These are phyloP conservation scores for Sphenodon punctatus DNA, from an alignment of 2,797 vertebrate genomes.

Conservation along the genomic window DNA sequence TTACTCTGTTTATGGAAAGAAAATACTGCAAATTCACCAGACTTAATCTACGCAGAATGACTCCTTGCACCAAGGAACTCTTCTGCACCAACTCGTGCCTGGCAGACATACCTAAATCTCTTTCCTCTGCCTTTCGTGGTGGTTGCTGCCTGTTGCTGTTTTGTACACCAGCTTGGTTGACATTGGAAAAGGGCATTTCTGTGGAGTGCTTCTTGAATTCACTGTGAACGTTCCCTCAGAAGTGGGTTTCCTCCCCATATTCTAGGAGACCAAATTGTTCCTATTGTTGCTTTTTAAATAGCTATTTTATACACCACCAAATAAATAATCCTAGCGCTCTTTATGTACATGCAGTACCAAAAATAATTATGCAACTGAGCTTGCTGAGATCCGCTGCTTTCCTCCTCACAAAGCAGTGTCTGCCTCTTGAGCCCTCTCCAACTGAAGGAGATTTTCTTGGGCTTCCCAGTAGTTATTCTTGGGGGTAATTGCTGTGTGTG, in stretches of 20 bases:
- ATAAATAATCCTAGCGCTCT: neutral
- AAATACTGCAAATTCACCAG: slow-evolving; percentile 34
- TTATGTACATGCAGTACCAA: neutral
- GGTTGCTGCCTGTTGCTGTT: neutral
- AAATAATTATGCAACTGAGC: neutral
- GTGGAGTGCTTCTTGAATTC: slow-evolving; percentile 1
- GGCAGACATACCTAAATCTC: slow-evolving; percentile 10
- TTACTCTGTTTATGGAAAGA: slow-evolving; percentile 35
- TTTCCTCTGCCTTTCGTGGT: slow-evolving; percentile 14
- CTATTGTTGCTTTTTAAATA: neutral
- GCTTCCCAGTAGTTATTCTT: no score
- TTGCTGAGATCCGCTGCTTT: neutral
- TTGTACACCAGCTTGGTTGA: neutral
- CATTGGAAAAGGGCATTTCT: neutral
- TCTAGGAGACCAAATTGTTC: neutral
- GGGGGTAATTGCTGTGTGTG: no score
- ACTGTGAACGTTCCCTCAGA: neutral
- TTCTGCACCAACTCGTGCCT: slow-evolving; percentile 9
- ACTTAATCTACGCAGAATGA: slow-evolving; percentile 19
- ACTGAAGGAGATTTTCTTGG: neutral
- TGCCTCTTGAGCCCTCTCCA: neutral
- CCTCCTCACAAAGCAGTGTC: neutral
- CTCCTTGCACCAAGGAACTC: slow-evolving; percentile 11
- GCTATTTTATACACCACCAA: neutral
- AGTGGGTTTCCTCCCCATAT: neutral